phyloP scores from a whole-genome alignment of 1,140 invertebrate species.

The Metaphire vulgaris region DNA sequence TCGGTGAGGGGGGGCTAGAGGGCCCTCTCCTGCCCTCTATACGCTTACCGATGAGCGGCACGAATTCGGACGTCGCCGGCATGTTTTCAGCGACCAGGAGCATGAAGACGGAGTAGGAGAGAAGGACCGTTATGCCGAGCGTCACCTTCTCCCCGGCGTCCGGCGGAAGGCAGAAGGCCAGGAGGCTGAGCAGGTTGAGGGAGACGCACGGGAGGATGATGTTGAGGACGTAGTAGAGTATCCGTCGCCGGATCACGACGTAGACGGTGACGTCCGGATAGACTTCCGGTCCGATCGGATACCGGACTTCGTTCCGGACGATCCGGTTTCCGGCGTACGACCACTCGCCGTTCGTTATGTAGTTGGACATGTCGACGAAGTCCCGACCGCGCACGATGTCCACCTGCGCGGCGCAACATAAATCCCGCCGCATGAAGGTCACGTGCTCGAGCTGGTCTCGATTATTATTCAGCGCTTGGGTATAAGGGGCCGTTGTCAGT shows the following conservation, averaged over 20 bases:
- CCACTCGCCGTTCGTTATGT: conserved; percentile 45
- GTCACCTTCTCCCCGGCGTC: conserved; percentile 35
- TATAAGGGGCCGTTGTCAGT: too few species aligned
- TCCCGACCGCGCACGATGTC: conserved; percentile 55
- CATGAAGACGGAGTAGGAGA: conserved; percentile 53
- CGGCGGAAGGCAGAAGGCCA: conserved; percentile 48
- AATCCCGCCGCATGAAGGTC: too few species aligned
- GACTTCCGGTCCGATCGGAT: conserved; percentile 44
- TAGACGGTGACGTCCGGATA: conserved; percentile 54
- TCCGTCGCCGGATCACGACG: conserved; percentile 43
- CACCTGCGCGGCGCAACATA: conserved; percentile 71
- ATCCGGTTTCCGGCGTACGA: conserved; percentile 21
- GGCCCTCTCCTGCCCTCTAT: neutral
- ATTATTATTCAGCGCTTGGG: too few species aligned
- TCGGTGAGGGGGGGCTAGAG: neutral
- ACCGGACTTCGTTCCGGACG: conserved; percentile 30
- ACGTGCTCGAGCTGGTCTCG: too few species aligned
- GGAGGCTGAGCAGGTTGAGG: conserved; percentile 46
- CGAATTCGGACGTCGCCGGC: conserved; percentile 50
- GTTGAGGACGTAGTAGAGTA: conserved; percentile 45
- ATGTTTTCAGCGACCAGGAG: conserved; percentile 50
- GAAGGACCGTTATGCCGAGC: conserved; percentile 48
- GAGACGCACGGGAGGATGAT: conserved; percentile 47
- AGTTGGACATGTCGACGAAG: conserved; percentile 56
- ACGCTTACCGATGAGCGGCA: conserved; percentile 71